phyloP scores from a whole-genome alignment of 2,888 invertebrate genomes.

The Epinotia demarniana region DNA sequence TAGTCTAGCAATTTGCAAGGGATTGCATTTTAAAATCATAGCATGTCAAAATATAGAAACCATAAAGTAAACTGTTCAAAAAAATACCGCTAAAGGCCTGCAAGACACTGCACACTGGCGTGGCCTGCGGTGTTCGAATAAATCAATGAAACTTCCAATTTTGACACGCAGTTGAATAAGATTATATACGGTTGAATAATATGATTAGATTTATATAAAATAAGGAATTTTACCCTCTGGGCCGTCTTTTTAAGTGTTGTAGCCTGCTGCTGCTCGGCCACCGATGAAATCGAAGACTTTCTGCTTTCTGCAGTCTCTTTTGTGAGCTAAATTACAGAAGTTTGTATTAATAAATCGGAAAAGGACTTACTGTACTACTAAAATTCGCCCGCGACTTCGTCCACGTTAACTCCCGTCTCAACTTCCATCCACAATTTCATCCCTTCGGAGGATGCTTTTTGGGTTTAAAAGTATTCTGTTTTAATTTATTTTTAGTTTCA shows the following conservation, averaged over 20 bases:
- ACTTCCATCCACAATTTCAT: no score
- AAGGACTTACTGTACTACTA: neutral
- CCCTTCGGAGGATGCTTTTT: neutral
- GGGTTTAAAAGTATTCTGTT: neutral
- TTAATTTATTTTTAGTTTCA: neutral
- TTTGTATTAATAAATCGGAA: neutral
- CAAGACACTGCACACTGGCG: no score
- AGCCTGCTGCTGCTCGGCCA: constrained; percentile 74
- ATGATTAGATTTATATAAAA: constrained; percentile 7
- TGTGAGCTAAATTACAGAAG: constrained; percentile 62
- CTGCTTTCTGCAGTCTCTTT: constrained; percentile 80
- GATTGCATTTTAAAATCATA: neutral
- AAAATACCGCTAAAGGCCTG: no score
- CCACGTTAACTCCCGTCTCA: no score
- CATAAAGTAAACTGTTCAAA: neutral
- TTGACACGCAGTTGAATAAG: neutral
- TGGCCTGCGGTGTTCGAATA: no score
- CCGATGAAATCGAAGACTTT: constrained; percentile 75
- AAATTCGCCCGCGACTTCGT: neutral
- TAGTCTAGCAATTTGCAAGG: constrained; percentile 13
- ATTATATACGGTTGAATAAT: no score
- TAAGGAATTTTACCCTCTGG: constrained; percentile 65
- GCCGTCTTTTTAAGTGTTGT: constrained; percentile 71
- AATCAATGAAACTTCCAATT: neutral
- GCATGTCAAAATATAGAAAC: constrained; percentile 19